Percentiles rank a stretch among this genome's conserved stretches.
Conservation (phyloP, 2,113 vertebrate species). For the Pollimyrus isidori region DNA sequence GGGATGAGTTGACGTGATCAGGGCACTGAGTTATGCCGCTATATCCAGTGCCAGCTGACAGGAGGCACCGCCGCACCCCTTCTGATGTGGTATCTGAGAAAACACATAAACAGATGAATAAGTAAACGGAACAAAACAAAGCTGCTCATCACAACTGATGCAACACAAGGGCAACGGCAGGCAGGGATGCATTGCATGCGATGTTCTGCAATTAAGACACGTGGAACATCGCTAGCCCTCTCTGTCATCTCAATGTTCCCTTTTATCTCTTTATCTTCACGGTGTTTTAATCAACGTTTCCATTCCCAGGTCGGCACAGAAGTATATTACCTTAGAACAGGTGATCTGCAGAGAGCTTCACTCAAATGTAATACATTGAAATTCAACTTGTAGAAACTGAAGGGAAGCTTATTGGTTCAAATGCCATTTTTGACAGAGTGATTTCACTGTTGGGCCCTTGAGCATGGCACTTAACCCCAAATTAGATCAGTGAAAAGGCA, state of each 20-base stretch:
- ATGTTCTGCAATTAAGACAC: slow-evolving; percentile 49
- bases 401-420: background rate
- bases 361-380: background rate
- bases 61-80: background rate
- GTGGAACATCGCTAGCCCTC: slow-evolving; percentile 6
- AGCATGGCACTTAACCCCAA: background rate
- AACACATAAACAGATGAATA: background rate
- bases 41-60: background rate
- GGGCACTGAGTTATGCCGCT: background rate
- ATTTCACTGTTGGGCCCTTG: background rate
- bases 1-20: background rate
- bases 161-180: background rate
- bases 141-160: background rate
- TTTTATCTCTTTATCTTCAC: background rate
- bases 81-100: background rate
- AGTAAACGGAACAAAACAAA: background rate
- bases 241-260: background rate
- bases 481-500: background rate
- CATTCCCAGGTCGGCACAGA: background rate
- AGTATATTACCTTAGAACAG: background rate
- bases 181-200: background rate
- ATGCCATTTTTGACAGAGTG: background rate
- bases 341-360: background rate
- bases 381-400: background rate
- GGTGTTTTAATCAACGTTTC: background rate